Evolutionary conservation across 2,888 invertebrate genomes (phyloP).

Genomic region (Yponomeuta cagnagella): DNA sequence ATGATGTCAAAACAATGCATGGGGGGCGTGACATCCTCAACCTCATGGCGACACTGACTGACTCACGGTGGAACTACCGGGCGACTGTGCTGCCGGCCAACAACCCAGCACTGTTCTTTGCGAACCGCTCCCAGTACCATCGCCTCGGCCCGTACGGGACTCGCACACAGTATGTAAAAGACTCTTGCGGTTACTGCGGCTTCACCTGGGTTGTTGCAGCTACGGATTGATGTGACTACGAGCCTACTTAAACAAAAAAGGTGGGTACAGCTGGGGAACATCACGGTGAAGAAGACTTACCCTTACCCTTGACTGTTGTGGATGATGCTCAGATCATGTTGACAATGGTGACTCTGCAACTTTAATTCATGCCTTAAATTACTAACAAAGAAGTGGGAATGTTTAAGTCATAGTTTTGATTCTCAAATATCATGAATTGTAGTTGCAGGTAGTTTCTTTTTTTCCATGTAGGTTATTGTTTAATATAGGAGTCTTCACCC

Average conservation of each 20-base stretch:
- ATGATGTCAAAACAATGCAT: constrained; percentile 63
- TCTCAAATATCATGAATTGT: background rate
- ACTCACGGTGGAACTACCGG: constrained; percentile 72
- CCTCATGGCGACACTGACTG: constrained; percentile 72
- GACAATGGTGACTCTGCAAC: constrained; percentile 35
- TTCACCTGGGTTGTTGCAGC: constrained; percentile 70
- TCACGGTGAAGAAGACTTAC: constrained; percentile 39
- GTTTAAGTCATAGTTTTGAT: too few relatives aligned
- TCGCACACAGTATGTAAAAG: constrained; percentile 75
- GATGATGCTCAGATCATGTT: constrained; percentile 38
- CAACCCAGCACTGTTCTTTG: constrained; percentile 75
- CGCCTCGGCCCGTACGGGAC: constrained; percentile 73
- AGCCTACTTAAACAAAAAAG: constrained; percentile 47
- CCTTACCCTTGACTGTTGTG: constrained; percentile 42
- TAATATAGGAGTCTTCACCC: constrained; percentile 25
- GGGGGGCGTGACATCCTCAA: constrained; percentile 76
- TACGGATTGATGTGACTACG: constrained; percentile 56
- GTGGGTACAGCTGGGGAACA: constrained; percentile 61
- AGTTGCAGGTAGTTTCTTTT: background rate
- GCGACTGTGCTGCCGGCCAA: constrained; percentile 73
- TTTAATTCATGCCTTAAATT: constrained; percentile 33
- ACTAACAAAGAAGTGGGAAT: too few relatives aligned
- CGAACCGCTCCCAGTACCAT: constrained; percentile 78
- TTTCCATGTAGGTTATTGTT: background rate
- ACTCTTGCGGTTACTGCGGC: constrained; percentile 68